These are phyloP conservation scores for Tokudaia muenninki DNA, from an alignment of 2,797 vertebrate species.

Conservation along the genomic window DNA sequence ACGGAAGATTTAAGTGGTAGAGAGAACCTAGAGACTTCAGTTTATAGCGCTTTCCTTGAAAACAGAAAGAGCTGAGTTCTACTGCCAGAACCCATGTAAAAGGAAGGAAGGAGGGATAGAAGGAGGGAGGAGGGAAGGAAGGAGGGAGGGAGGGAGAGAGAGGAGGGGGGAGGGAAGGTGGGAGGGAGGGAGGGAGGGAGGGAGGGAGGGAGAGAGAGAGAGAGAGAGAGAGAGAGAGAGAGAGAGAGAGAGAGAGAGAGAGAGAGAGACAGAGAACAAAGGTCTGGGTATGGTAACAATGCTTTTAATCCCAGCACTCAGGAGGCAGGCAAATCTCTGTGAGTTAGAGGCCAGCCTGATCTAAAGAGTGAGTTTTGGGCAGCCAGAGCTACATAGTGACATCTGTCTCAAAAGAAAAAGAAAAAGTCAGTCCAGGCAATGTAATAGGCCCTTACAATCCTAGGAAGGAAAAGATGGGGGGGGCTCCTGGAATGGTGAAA, in stretches of 20 bases:
- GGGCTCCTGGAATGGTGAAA: background rate
- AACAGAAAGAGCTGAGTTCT: background rate
- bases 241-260: background rate
- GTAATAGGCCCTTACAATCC: background rate
- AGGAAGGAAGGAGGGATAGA: accelerated
- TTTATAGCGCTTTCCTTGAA: background rate
- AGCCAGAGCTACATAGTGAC: background rate
- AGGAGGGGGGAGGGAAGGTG: accelerated
- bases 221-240: no score
- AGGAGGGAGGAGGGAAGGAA: accelerated
- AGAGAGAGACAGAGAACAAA: background rate
- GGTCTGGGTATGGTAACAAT: no score
- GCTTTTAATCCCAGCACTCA: background rate
- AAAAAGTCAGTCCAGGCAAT: background rate
- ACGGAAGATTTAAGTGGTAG: background rate
- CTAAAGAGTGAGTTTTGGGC: background rate
- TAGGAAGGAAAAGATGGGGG: background rate
- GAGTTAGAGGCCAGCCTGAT: background rate
- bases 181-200: no score
- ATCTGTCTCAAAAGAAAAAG: background rate
- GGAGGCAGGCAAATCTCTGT: no score
- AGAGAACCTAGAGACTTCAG: background rate
- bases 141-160: no score
- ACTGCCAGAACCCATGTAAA: background rate
- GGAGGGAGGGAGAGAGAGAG: no score